Base-by-base conservation (phyloP, 2,113 vertebrate species). In the Aspidoscelis tigris region DNA sequence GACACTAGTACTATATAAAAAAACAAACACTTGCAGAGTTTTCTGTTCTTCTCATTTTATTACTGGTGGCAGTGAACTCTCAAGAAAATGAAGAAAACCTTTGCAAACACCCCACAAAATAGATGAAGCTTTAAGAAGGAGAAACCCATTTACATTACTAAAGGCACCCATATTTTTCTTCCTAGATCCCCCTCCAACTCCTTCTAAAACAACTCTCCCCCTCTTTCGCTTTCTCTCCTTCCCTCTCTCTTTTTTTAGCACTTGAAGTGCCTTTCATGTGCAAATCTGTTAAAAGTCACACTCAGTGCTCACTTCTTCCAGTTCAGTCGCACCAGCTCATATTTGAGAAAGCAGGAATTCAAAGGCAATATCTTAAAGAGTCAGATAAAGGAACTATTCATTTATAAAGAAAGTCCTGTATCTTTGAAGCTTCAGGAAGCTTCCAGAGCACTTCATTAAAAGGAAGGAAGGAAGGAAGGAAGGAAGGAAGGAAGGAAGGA, bases 71-170 rank as follows among this genome's bases (percentile, higher is more conserved):
- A 65, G 7, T 26, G 22, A 14, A 50, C 14, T 7, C 21, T 82
- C 24, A 33, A 33, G 69, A 58, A 14, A 20, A 14, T 7, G 39
- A 21, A 8, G 39, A 44, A 12, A 47, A 1, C 2, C 11, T 9
- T 24, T 8, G 76, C 55, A 84, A 84, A 69, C 66, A 10, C 21
- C 76, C 6, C 65, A 18, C 43, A 69, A 71, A 21, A 22, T 11
- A 11, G 4, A 18, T 43, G 39, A 78, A 85, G 89, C 71, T 0
- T 33, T 1, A 87, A 58, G 4, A 76, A 44, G 55, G 70, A 84
- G 78, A 1, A 26, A 88, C 47, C 2, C 70, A 82, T 89, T 84
- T 91, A 33, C 84, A 89, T 87, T 91, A 89, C 76, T 89, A 72
- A 75, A 88, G 88, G 86, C 44, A 24, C 14, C 26, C 44, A 6